Evolutionary conservation across 2,888 invertebrate genomes (phyloP).

Genomic region (Drosophila yooni): DNA sequence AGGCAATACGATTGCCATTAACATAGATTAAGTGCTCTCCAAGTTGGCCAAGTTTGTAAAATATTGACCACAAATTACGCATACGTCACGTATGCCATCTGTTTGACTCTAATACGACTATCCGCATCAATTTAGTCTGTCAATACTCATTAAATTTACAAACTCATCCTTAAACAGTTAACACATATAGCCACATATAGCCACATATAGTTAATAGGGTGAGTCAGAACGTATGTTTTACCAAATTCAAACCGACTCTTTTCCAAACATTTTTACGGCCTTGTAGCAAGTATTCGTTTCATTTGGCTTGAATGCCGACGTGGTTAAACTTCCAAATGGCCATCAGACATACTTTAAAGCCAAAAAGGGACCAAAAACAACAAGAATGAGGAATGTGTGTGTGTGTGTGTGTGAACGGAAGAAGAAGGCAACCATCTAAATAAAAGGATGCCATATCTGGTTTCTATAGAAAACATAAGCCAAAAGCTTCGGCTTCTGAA

Average conservation of each 20-base stretch:
- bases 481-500: neutral
- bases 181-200: neutral
- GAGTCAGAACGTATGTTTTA: slow-evolving; percentile 2
- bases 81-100: slow-evolving; percentile 36
- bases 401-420: too few relatives aligned
- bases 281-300: slow-evolving; percentile 44
- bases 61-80: slow-evolving; percentile 33
- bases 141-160: slow-evolving; percentile 34
- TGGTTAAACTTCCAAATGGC: slow-evolving; percentile 46
- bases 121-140: slow-evolving; percentile 44
- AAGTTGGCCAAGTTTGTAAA: slow-evolving; percentile 15
- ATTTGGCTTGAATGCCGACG: slow-evolving; percentile 56
- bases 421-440: neutral
- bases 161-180: neutral
- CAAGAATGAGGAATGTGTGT: too few relatives aligned
- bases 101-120: slow-evolving; percentile 16
- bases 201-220: neutral
- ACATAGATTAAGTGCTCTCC: slow-evolving; percentile 15
- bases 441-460: neutral
- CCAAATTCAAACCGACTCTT: slow-evolving; percentile 34
- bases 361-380: slow-evolving; percentile 13
- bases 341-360: slow-evolving; percentile 17
- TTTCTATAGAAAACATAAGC: neutral
- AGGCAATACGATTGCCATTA: slow-evolving; percentile 8
- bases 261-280: slow-evolving; percentile 50